Percentiles rank a stretch among this genome's conserved stretches.
Conservation (phyloP, 2,888 invertebrate species). For the Ectemnius lituratus region DNA sequence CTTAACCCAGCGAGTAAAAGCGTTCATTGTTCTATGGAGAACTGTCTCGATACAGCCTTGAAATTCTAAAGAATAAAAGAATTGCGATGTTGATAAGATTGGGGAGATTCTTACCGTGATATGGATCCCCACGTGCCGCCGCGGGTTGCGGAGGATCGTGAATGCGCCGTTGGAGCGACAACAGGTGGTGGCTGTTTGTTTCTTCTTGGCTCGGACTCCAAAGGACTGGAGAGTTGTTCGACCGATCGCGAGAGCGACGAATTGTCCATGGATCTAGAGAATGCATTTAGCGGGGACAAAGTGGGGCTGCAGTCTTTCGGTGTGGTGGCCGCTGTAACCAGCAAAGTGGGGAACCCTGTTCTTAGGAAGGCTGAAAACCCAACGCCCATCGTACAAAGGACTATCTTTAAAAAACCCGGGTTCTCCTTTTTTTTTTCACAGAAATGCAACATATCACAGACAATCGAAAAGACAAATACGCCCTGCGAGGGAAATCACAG, state of each 20-base stretch:
- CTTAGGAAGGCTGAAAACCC: not conserved
- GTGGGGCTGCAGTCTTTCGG: slow-evolving; percentile 92
- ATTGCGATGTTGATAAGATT: no score
- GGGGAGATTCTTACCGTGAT: slow-evolving; percentile 78
- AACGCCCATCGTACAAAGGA: no score
- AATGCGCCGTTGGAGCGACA: slow-evolving; percentile 72
- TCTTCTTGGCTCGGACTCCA: slow-evolving; percentile 83
- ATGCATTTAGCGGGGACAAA: slow-evolving; percentile 89
- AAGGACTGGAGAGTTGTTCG: slow-evolving; percentile 90
- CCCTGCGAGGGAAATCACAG: no score
- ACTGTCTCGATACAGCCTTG: not conserved
- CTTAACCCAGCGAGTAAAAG: no score
- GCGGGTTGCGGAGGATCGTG: slow-evolving; percentile 78
- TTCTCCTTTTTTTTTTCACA: no score
- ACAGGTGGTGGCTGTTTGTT: slow-evolving; percentile 77
- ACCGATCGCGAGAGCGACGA: slow-evolving; percentile 80
- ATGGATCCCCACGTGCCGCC: slow-evolving; percentile 95
- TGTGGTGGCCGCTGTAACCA: slow-evolving; percentile 83
- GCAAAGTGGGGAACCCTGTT: slow-evolving; percentile 9
- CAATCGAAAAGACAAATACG: no score
- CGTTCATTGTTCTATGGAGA: not conserved
- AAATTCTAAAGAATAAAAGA: no score
- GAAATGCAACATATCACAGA: no score
- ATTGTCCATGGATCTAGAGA: slow-evolving; percentile 87
- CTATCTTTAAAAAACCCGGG: no score